These are phyloP conservation scores for Rhizomys pruinosus DNA, from an alignment of 2,113 vertebrate species.

Conservation along the genomic window DNA sequence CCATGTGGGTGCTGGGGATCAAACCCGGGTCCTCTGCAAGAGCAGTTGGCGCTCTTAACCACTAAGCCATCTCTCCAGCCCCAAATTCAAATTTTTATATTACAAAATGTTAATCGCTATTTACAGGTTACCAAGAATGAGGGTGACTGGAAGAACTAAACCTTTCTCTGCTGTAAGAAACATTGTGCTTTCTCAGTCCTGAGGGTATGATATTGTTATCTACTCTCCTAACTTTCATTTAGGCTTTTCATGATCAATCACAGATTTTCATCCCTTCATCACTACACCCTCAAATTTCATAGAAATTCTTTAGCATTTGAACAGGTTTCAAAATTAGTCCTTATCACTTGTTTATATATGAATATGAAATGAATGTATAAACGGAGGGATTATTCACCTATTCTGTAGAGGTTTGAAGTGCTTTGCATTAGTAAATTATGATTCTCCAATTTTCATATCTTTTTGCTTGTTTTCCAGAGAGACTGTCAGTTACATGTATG, in stretches of 20 bases:
- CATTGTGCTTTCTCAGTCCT: slow-evolving; percentile 86
- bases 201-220: slow-evolving; percentile 82
- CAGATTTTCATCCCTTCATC: slow-evolving; percentile 93
- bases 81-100: background rate
- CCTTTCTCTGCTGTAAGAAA: slow-evolving; percentile 90
- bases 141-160: slow-evolving; percentile 83
- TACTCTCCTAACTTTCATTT: slow-evolving; percentile 87
- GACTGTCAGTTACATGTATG: too few relatives aligned
- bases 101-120: slow-evolving; percentile 66
- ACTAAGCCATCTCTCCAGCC: too few relatives aligned
- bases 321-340: slow-evolving; percentile 95
- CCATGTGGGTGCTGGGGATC: too few relatives aligned
- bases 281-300: slow-evolving; percentile 94
- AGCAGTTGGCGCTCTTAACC: too few relatives aligned
- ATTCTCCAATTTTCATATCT: background rate
- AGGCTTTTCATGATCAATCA: slow-evolving; percentile 75
- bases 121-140: background rate
- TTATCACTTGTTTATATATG: slow-evolving; percentile 94
- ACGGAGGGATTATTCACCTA: slow-evolving; percentile 93
- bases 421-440: slow-evolving; percentile 71
- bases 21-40: too few relatives aligned
- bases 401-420: slow-evolving; percentile 93
- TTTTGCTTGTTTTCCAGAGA: background rate
- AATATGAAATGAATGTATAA: slow-evolving; percentile 92
- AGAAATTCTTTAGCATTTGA: slow-evolving; percentile 96